Conservation (phyloP, 2,113 vertebrate species). For the Propithecus coquereli region DNA sequence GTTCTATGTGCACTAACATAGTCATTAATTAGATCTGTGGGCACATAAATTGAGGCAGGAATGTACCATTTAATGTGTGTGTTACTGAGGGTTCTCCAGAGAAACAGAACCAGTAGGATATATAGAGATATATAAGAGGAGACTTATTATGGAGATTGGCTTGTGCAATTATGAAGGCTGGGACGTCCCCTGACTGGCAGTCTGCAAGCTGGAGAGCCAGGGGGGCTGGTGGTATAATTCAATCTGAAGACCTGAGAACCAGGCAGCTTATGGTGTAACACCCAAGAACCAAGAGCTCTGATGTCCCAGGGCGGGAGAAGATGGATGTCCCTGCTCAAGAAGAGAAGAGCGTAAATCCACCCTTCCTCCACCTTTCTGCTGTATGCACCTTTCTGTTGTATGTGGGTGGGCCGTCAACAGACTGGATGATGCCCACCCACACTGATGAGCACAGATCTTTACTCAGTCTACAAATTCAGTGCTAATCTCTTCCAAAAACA, state of each 20-base stretch:
- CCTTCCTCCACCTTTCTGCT: neutral
- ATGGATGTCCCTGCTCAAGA: neutral
- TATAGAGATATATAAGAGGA: neutral
- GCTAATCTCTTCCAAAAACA: neutral
- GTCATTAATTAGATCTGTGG: neutral
- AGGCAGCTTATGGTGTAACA: neutral
- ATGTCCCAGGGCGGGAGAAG: neutral
- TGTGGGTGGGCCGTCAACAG: neutral
- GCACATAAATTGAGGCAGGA: neutral
- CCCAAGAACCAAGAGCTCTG: neutral
- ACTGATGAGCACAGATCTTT: neutral
- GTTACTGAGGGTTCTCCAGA: neutral
- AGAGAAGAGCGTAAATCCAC: neutral
- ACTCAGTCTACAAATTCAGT: neutral
- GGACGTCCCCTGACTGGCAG: neutral
- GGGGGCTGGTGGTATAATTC: neutral
- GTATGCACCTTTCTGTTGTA: neutral
- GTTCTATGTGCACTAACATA: neutral
- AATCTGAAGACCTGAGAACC: neutral
- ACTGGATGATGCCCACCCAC: too few relatives aligned
- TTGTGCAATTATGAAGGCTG: neutral
- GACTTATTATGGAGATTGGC: neutral
- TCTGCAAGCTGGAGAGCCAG: neutral
- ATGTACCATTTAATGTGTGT: neutral
- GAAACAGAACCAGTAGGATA: neutral